Evolutionary conservation across 2,797 vertebrate genomes (phyloP), one percentile per base, ranked within the genome.

Genomic region (Esox masquinongy): DNA sequence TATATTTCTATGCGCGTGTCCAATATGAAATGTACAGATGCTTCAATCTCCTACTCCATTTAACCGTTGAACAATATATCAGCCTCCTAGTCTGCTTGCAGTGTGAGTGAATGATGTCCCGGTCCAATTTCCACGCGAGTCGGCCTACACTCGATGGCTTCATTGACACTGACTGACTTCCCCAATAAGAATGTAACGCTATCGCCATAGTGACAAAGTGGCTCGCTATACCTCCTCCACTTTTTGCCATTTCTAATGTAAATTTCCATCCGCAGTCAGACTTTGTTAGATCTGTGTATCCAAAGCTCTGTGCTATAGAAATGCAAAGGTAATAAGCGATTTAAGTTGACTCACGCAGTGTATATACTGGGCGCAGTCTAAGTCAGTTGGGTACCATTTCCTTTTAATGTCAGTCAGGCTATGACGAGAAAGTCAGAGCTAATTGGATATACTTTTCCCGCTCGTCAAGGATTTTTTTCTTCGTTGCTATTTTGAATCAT

Each of bases 401-500:
- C 6, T 47, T 47, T 47, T 47, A 11, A 14, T 47, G 43, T 14
- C 43, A 47, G 0, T 14, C 43, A 39, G 43, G 43, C 43, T 11
- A 47, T 47, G 12, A 14, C 43, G 91, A 87, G 89, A 89, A 75
- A 66, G 73, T 76, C 78, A 87, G 88, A 91, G 43, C 84, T 59
- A 77, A 90, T 85, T 92, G 17, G 29, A n/a, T 87, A 93, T 93
- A 87, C 87, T 16, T 22, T 22, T 50, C 49, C 5, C 49, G 15
- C 16, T 17, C 3, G 15, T 17, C 49, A 1, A 2, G 73, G 84
- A 49, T 74, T 51, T 36, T 39, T 68, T 17, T 64, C 70, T 47
- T 49, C 69, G 86, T 88, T 90, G 79, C 91, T 93, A 93, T 93
- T 93, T 89, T 87, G 86, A 92, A 90, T 75, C 81, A 79, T 78